Evolutionary conservation across 2,797 vertebrate genomes (phyloP).

Genomic region (Sardinella longiceps): DNA sequence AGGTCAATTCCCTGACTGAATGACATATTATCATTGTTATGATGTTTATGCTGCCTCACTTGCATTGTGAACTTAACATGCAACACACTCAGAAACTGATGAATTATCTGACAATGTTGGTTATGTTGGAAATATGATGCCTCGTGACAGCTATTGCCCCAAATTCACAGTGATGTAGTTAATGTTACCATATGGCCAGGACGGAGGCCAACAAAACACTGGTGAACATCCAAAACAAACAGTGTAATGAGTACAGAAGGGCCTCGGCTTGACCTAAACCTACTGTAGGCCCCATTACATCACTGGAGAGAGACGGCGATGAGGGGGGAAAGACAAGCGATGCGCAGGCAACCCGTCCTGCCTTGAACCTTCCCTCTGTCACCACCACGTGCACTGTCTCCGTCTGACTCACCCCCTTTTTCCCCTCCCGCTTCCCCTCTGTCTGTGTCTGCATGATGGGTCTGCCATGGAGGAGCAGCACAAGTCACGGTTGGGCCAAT

Average conservation of each 20-base stretch:
- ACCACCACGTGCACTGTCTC: neutral
- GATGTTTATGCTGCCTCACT: neutral
- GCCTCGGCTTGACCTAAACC: conserved; percentile 4
- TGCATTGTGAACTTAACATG: neutral
- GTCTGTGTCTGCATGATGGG: neutral
- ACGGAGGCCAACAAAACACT: conserved; percentile 32
- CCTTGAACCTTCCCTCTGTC: neutral
- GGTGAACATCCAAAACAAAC: conserved; percentile 35
- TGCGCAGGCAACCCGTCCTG: neutral
- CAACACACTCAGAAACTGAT: neutral
- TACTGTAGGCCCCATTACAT: neutral
- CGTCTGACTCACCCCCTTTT: neutral
- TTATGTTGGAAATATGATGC: neutral
- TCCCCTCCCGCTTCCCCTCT: neutral
- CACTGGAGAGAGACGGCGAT: neutral
- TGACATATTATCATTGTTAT: neutral
- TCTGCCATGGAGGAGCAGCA: neutral
- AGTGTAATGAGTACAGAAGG: conserved; percentile 44
- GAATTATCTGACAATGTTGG: conserved; percentile 11
- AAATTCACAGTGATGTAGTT: conserved; percentile 6
- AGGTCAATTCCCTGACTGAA: neutral
- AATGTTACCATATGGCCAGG: conserved; percentile 19
- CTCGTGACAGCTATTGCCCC: conserved; percentile 15
- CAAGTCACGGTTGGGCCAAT: neutral
- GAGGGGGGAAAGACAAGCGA: neutral